A percentile compares a stretch with the other conserved stretches of the same genome.
These are phyloP conservation scores for Drosophila putrida DNA, from an alignment of 2,888 invertebrate species.

Conservation along the genomic window DNA sequence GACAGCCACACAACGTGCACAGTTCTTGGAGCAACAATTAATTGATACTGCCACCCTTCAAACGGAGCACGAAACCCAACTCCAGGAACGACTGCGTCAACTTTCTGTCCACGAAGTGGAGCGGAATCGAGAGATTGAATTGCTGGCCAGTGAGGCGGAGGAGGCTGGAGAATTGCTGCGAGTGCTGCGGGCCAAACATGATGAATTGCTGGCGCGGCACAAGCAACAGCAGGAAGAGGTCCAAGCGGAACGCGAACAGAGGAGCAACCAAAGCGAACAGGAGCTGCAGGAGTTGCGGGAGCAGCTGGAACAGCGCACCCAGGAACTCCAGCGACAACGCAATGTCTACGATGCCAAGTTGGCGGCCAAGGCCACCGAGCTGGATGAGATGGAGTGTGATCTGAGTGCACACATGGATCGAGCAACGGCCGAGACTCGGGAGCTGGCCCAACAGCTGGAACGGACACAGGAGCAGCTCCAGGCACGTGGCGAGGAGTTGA, in stretches of 20 bases:
- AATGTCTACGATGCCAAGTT: slow-evolving; percentile 85
- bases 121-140: slow-evolving; percentile 87
- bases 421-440: slow-evolving; percentile 77
- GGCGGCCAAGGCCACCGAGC: slow-evolving; percentile 84
- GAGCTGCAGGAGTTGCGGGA: slow-evolving; percentile 71
- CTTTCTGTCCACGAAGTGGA: slow-evolving; percentile 87
- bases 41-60: slow-evolving; percentile 88
- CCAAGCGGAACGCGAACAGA: slow-evolving; percentile 77
- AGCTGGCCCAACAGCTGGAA: slow-evolving; percentile 88
- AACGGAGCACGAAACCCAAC: slow-evolving; percentile 88
- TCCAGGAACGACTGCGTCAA: slow-evolving; percentile 88
- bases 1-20: slow-evolving; percentile 88
- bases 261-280: slow-evolving; percentile 85
- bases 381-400: slow-evolving; percentile 86
- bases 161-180: slow-evolving; percentile 85
- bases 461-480: slow-evolving; percentile 87
- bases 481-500: slow-evolving; percentile 87
- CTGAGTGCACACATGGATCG: slow-evolving; percentile 85
- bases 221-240: slow-evolving; percentile 85
- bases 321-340: slow-evolving; percentile 86
- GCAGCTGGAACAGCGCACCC: slow-evolving; percentile 73
- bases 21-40: slow-evolving; percentile 88
- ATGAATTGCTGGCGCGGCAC: slow-evolving; percentile 85
- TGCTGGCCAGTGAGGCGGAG: slow-evolving; percentile 87
- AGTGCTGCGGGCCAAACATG: slow-evolving; percentile 86